Evolutionary conservation across 2,797 vertebrate species (phyloP).

Genomic region (Aplochiton taeniatus): DNA sequence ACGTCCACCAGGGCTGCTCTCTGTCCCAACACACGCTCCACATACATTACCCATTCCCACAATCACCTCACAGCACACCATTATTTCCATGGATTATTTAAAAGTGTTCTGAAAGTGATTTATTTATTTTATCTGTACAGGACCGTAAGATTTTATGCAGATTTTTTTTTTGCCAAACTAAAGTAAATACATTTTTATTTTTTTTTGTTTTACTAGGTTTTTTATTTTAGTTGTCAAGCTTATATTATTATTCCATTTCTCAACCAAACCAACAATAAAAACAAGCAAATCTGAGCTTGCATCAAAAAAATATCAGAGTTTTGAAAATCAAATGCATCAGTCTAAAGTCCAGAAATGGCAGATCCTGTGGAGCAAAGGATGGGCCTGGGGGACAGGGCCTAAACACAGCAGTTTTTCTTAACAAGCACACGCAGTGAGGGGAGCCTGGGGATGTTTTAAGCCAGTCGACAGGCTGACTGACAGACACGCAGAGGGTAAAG

Average conservation of each 20-base stretch:
- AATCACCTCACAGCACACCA: background rate
- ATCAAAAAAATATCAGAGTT: conserved; percentile 35
- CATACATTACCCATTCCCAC: conserved; percentile 3
- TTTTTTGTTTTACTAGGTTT: background rate
- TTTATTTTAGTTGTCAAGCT: background rate
- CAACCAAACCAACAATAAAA: conserved; percentile 30
- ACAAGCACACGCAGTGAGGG: conserved; percentile 69
- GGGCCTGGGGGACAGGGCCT: conserved; percentile 70
- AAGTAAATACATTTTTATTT: too few species aligned
- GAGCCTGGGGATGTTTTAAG: conserved; percentile 59
- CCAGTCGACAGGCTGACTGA: conserved; percentile 67
- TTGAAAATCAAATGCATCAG: conserved; percentile 69
- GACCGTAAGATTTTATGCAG: too few species aligned
- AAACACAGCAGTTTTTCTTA: conserved; percentile 78
- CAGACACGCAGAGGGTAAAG: too few species aligned
- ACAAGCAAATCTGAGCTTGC: conserved; percentile 62
- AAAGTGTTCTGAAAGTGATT: background rate
- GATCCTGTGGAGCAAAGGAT: conserved; percentile 29
- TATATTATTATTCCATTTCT: background rate
- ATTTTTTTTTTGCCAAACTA: too few species aligned
- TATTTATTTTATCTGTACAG: too few species aligned
- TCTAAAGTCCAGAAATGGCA: conserved; percentile 47
- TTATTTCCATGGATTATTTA: background rate
- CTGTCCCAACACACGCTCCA: conserved; percentile 21
- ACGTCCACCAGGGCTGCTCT: conserved; percentile 37